Evolutionary conservation across 1,140 invertebrate genomes (phyloP).

Genomic region (Cotesia chilonis): DNA sequence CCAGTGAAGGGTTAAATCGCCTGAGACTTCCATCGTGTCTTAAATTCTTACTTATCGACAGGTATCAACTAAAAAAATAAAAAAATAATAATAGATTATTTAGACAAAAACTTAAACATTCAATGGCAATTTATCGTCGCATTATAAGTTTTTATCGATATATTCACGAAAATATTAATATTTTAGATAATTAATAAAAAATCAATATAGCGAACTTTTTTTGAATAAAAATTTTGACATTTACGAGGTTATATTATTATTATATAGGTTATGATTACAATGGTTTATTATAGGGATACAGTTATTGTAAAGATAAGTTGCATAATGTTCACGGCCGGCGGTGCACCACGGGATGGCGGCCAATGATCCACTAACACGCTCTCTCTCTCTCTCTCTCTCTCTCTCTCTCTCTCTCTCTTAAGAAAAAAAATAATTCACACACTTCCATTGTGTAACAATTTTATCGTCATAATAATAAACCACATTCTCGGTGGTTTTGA

Average conservation of each 20-base stretch:
- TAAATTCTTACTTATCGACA: conserved; percentile 50
- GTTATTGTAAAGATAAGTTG: conserved; percentile 35
- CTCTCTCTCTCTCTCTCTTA: too few relatives aligned
- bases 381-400: too few relatives aligned
- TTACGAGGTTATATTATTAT: conserved; percentile 60
- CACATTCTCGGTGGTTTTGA: conserved; percentile 47
- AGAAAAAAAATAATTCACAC: not conserved
- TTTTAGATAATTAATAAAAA: not conserved
- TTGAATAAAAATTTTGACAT: conserved; percentile 49
- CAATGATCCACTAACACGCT: conserved; percentile 9
- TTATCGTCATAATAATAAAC: conserved; percentile 43
- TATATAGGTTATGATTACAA: conserved; percentile 58
- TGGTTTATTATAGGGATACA: conserved; percentile 39
- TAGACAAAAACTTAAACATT: not conserved
- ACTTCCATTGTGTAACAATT: not conserved
- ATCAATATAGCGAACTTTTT: not conserved
- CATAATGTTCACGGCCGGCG: conserved; percentile 40
- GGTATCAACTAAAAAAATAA: conserved; percentile 51
- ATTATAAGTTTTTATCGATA: not conserved
- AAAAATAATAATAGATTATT: not conserved
- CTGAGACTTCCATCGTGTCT: conserved; percentile 56
- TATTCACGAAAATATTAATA: not conserved
- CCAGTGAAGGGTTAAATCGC: conserved; percentile 66
- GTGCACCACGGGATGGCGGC: conserved; percentile 16
- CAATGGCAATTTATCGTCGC: not conserved